Evolutionary conservation across 2,888 invertebrate species (phyloP), one percentile per base, ranked within the genome.

Genomic region (Smittia sp.): DNA sequence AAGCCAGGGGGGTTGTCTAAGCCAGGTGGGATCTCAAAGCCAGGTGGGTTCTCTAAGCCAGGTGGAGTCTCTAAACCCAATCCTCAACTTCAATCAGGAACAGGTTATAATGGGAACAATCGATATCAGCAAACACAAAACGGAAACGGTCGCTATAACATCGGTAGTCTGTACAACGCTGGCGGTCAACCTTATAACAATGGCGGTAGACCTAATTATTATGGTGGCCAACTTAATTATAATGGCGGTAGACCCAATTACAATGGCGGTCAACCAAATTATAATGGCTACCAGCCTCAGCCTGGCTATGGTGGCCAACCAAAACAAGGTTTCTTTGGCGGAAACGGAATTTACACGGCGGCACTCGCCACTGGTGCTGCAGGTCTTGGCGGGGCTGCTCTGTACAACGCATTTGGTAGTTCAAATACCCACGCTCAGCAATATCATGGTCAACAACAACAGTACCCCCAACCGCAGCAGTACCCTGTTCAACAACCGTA

Each of bases 331-430:
- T n/a, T n/a, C n/a, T n/a, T n/a, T 0, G 38, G 72, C 38, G 72
- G 72, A 58, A 32, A 32, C 20, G 62, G 72, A 13, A 11, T 72
- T 15, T n/a, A 62, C 1, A 72, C 58, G 38, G 62, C 72, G 15
- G 72, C 58, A 7, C 20, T 52, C 15, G 39, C 62, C 1, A 39
- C 54, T 32, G 72, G 52, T n/a, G 72, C 72, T 32, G 72, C 72
- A 7, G 72, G 72, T n/a, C 18, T 72, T 25, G 72, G 72, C 18
- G 52, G 52, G n/a, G 58, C 72, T 7, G 58, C 62, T n/a, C 39
- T 72, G 27, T 72, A 39, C 24, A 72, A 72, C 20, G 32, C 58
- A 4, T 39, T 72, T 1, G 62, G 9, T 22, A 27, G 20, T 7
- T 20, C 38, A 38, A 20, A 24, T 7, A 25, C 46, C 4, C n/a